Evolutionary conservation across 2,797 vertebrate species (phyloP), one percentile per base, ranked within the genome.

Genomic region (Scomberomorus guttatus): DNA sequence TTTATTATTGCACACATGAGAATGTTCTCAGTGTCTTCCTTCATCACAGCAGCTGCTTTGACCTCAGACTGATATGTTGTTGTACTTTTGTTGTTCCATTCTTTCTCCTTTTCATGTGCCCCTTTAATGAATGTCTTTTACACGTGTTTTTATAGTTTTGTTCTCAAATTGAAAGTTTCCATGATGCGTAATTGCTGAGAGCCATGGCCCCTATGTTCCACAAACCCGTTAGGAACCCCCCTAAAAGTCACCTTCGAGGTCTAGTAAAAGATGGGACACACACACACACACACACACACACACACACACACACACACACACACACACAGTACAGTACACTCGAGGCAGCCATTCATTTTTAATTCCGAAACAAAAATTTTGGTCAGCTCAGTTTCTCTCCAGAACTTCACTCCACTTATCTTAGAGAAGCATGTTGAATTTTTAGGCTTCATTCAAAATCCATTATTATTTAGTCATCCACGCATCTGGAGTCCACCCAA

Each of bases 1-100:
- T 81, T 89, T 88, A 75, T 84, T 88, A 64, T 82, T 66, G 56
- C 60, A 83, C 37, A 63, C 62, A 69, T 27, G 59, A 82, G 66
- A 75, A 71, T 55, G 39, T 46, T 12, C 54, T 68, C 37, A 11
- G 2, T 27, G 62, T 74, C 25, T 75, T 27, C 52, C 55, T 74
- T 77, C 18, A 29, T 65, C 25, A 46, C 65, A 58, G 14, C 18
- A n/a, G 25, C 4, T 72, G 62, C 54, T 67, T 37, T 50, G 56
- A 65, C 59, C 74, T 72, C 78, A n/a, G 24, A 59, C 48, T 17
- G 27, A 69, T 13, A 34, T 13, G 29, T 32, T 54, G 55, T 44
- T 66, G 20, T 62, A 12, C 42, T 56, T 50, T 1, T 57, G 22
- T 39, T 22, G 17, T 2, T 61, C 0, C 67, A 2, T n/a, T 81